A percentile compares a stretch with the other conserved stretches of the same genome.
phyloP scores from a whole-genome alignment of 2,888 invertebrate genomes.

The Chymomyza caudatula region DNA sequence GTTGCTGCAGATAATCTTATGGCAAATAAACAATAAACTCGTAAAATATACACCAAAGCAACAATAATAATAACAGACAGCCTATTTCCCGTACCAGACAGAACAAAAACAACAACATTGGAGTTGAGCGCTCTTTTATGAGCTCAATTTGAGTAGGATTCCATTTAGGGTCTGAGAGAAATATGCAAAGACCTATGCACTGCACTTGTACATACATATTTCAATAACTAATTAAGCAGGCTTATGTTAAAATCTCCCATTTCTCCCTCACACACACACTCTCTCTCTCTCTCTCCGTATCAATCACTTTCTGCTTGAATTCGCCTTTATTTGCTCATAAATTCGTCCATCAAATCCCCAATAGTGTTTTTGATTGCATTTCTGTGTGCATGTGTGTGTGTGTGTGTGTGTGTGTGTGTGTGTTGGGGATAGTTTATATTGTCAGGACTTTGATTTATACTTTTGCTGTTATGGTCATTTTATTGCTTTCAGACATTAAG shows the following conservation, averaged over 20 bases:
- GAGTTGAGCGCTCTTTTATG: background rate
- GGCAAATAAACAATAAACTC: slow-evolving; percentile 14
- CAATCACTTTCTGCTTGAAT: background rate
- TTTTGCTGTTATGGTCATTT: slow-evolving; percentile 26
- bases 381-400: background rate
- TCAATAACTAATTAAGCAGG: background rate
- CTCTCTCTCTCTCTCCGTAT: background rate
- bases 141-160: background rate
- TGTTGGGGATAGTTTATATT: slow-evolving; percentile 50
- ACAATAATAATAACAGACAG: slow-evolving; percentile 7
- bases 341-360: background rate
- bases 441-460: slow-evolving; percentile 48
- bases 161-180: background rate
- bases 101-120: too few species aligned
- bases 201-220: too few species aligned
- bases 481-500: background rate
- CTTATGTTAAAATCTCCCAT: slow-evolving; percentile 2
- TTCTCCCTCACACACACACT: background rate
- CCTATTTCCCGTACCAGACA: background rate
- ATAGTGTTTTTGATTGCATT: background rate
- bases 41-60: slow-evolving; percentile 3
- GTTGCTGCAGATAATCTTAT: slow-evolving; percentile 15
- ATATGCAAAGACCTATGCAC: too few species aligned
- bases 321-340: background rate
- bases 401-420: slow-evolving; percentile 13